These are phyloP conservation scores for Cyclina sinensis DNA, from an alignment of 1,140 invertebrate species.

Conservation along the genomic window DNA sequence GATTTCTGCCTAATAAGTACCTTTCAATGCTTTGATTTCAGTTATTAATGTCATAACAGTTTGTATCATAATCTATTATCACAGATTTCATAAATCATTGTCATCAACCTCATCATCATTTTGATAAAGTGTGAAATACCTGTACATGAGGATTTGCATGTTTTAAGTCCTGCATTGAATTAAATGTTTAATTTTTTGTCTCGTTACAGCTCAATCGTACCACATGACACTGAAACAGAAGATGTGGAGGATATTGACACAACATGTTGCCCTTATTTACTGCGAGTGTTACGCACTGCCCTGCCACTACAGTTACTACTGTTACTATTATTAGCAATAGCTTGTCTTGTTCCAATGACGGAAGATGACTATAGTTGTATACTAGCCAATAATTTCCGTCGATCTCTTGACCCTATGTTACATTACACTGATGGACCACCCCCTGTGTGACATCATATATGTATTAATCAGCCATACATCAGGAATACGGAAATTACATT, in stretches of 20 bases:
- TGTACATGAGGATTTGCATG: too few species aligned
- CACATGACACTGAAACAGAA: conserved; percentile 52
- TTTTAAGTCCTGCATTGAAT: too few species aligned
- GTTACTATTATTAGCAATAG: conserved; percentile 94
- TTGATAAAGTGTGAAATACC: too few species aligned
- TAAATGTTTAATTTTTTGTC: not conserved
- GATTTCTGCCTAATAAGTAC: too few species aligned
- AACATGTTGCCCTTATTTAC: conserved; percentile 90
- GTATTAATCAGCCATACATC: too few species aligned
- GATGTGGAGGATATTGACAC: conserved; percentile 28
- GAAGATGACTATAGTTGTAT: conserved; percentile 95
- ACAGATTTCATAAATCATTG: too few species aligned
- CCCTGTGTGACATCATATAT: conserved; percentile 86
- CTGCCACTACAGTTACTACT: conserved; percentile 96
- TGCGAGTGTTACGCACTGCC: conserved; percentile 95
- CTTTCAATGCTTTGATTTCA: too few species aligned
- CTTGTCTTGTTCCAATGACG: conserved; percentile 93
- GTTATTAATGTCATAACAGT: too few species aligned
- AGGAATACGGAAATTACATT: too few species aligned
- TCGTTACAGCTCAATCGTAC: conserved; percentile 73
- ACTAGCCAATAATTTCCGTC: conserved; percentile 92
- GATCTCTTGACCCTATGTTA: conserved; percentile 94
- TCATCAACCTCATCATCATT: too few species aligned
- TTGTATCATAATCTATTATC: too few species aligned
- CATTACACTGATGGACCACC: conserved; percentile 96